phyloP scores from a whole-genome alignment of 2,888 invertebrate species.

The Theristus sp. region DNA sequence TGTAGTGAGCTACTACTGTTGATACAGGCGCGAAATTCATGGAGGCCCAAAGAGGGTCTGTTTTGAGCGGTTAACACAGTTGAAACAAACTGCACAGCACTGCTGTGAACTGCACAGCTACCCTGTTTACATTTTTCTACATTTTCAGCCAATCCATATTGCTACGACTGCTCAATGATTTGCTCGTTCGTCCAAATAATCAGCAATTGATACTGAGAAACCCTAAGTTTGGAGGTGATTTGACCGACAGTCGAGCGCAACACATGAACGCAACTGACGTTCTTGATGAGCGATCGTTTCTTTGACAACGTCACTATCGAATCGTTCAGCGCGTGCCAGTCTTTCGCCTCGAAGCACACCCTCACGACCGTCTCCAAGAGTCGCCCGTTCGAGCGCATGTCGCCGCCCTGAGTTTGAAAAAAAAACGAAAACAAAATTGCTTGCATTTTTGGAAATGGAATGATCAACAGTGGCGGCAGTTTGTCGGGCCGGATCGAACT shows the following conservation, averaged over 20 bases:
- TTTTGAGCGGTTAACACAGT: too few species aligned
- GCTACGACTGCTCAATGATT: background rate
- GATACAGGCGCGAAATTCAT: too few species aligned
- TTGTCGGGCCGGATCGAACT: background rate
- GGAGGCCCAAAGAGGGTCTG: too few species aligned
- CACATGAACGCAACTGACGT: too few species aligned
- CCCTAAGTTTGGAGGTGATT: too few species aligned
- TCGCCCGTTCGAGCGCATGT: constrained; percentile 79
- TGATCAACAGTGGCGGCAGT: too few species aligned
- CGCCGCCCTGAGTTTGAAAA: constrained; percentile 53
- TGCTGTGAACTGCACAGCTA: background rate
- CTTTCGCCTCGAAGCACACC: constrained; percentile 59
- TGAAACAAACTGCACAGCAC: background rate
- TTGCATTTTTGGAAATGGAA: too few species aligned
- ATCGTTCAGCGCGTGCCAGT: constrained; percentile 82
- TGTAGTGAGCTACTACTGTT: too few species aligned
- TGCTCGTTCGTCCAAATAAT: too few species aligned
- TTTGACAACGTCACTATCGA: constrained; percentile 74
- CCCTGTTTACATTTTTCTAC: background rate
- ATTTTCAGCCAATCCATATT: background rate
- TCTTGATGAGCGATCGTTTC: constrained; percentile 77
- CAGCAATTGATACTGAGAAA: too few species aligned
- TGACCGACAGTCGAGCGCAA: too few species aligned
- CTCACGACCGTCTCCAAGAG: constrained; percentile 80
- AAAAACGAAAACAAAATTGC: background rate